Conservation (phyloP, 2,113 vertebrate species). For the Caranx melampygus region DNA sequence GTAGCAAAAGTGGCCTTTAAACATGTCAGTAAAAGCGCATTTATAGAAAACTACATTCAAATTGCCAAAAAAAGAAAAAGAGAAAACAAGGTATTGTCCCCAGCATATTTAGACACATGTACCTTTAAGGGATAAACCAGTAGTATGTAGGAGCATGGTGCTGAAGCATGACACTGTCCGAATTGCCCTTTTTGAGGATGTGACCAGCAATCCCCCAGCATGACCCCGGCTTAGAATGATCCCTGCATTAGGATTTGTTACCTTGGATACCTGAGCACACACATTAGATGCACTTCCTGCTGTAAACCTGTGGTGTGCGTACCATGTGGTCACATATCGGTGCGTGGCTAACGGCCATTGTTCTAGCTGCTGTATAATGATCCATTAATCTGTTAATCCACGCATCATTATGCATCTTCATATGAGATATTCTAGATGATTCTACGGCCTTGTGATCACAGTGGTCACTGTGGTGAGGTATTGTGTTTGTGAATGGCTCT, state of each 20-base stretch:
- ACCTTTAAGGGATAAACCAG: not conserved
- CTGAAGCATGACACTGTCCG: constrained; percentile 6
- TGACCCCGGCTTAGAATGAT: constrained; percentile 41
- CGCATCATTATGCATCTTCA: constrained; percentile 17
- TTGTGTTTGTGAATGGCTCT: constrained; percentile 21
- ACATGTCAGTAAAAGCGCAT: too few species aligned
- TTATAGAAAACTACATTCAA: not conserved
- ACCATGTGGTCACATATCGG: not conserved
- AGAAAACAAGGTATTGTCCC: not conserved
- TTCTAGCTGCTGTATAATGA: constrained; percentile 1
- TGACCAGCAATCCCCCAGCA: constrained; percentile 45
- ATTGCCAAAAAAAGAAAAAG: too few species aligned
- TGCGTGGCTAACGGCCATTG: not conserved
- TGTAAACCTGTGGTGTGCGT: constrained; percentile 5
- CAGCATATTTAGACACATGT: not conserved
- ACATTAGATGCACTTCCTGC: constrained; percentile 37
- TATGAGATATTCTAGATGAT: not conserved
- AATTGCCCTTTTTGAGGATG: constrained; percentile 68
- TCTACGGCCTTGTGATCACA: constrained; percentile 1
- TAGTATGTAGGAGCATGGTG: not conserved
- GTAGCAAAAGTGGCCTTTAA: not conserved
- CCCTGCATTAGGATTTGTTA: constrained; percentile 49
- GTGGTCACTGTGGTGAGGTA: constrained; percentile 26
- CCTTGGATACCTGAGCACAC: constrained; percentile 47
- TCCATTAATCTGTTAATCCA: constrained; percentile 9